Evolutionary conservation across 2,113 vertebrate genomes (phyloP), one percentile per base, ranked within the genome.

Genomic region (Tragelaphus imberbis): DNA sequence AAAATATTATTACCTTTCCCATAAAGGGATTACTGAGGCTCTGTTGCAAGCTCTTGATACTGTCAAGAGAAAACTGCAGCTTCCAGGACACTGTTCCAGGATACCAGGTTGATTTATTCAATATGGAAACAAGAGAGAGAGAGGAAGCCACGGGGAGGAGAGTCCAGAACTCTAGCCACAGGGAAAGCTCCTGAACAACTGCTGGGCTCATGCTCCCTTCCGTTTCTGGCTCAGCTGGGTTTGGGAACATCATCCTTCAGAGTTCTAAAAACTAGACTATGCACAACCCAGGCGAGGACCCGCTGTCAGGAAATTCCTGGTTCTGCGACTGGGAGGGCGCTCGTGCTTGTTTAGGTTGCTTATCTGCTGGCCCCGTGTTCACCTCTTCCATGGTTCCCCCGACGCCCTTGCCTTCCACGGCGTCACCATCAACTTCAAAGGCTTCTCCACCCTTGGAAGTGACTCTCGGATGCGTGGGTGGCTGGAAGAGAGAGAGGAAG

Each of bases 281-380:
- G 95, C 91, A 68, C 81, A 93, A 68, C 30, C 30, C 95, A 49
- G 92, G 94, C 90, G 0, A 82, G 87, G 56, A 56, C 65, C 33
- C 14, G 2, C 61, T 19, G 75, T 68, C 30, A 10, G 95, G 96
- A 89, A 95, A 89, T 75, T 27, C 94, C 84, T 82, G 77, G 0
- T 40, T 21, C 80, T 9, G 81, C 3, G 16, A 0, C 88, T 10
- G 56, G 65, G 82, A 88, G 84, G 55, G 63, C 11, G 4, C 65
- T 19, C 1, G 0, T 0, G 17, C 33, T 9, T 93, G 95, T 95
- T 94, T 84, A 86, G 71, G 79, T 12, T 56, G 95, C 95, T 98
- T 96, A 97, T 97, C 97, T 93, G 79, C 92, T 95, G 97, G 96
- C 94, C 97, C 56, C 9, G 5, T 3, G 87, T 87, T 97, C 97